Base-by-base conservation (phyloP, 2,888 invertebrate genomes). In the Eubasilissa splendida region DNA sequence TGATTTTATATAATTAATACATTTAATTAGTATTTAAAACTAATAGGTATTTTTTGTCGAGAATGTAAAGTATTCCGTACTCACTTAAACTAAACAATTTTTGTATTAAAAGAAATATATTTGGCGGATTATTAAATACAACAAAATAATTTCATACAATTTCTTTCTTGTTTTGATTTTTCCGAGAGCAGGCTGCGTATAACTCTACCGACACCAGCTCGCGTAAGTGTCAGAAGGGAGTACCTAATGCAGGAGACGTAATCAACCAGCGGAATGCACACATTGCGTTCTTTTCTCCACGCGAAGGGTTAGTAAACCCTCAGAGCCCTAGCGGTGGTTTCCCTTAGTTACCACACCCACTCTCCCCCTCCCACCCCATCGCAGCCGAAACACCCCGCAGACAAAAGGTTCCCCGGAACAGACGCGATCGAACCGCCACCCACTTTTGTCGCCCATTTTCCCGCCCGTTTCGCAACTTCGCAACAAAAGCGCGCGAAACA, bases 391-490 rank as follows among this genome's bases (percentile, higher is more conserved):
- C 71, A 53, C 71, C 42, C 52, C 50, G 33, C 73, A 66, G 74
- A 79, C 79, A 79, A 79, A 79, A 74, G 42, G 79, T 65, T 71
- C 66, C 68, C 50, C 33, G 53, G 14, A 56, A 54, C 74, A 78
- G 79, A 58, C 73, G 59, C 79, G 79, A 79, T 79, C 79, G 79
- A 79, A 79, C 63, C n/a, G n/a, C 65, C 33, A 42, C 77, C 54
- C 50, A 59, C 58, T 77, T 77, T 70, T 33, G 8, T n/a, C 77
- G n/a, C 76, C 66, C 76, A 31, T 53, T 76, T 65, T 65, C 65
- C 65, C 76, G 76, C 65, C 76, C 53, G 53, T 65, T 56, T 68
- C 56, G 68, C 56, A 77, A 77, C 59, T 71, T 78, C 22, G 53
- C 71, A 60, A 75, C 75, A 75, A 75, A 75, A 75, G 75, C 59